These are phyloP conservation scores for Euphonia xanthogaster DNA, from an alignment of 2,797 vertebrate species.

Conservation along the genomic window DNA sequence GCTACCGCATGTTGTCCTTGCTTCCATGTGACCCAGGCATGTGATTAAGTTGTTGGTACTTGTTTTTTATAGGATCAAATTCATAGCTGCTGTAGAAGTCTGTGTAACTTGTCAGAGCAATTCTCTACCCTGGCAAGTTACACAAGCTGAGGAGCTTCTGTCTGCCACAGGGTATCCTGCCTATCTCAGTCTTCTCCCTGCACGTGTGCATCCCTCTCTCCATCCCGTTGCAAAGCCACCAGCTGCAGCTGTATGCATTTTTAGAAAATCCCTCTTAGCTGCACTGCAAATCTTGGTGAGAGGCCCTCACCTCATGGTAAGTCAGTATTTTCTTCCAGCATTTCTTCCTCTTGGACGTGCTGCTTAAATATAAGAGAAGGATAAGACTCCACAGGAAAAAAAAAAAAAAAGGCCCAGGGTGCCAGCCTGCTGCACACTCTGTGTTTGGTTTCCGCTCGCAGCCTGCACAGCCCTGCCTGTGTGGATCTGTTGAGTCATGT, in stretches of 20 bases:
- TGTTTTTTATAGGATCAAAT: slow-evolving; percentile 55
- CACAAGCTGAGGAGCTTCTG: not conserved
- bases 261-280: not conserved
- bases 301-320: fast-evolving
- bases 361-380: not conserved
- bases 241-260: not conserved
- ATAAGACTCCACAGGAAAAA: not conserved
- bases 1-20: not conserved
- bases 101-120: slow-evolving; percentile 47
- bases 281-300: not conserved
- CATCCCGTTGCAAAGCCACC: not conserved
- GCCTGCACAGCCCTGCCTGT: not conserved
- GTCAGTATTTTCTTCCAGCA: not conserved
- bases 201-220: not conserved
- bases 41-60: slow-evolving; percentile 54
- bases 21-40: slow-evolving; percentile 33
- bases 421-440: not conserved
- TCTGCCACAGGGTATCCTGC: not conserved
- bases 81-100: slow-evolving; percentile 26
- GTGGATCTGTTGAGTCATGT: slow-evolving; percentile 37
- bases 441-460: not conserved
- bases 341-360: not conserved
- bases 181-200: not conserved
- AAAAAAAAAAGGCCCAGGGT: not conserved
- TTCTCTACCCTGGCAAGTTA: slow-evolving; percentile 16